Evolutionary conservation across 2,888 invertebrate species (phyloP), one percentile per base, ranked within the genome.

Genomic region (Unio pictorum): DNA sequence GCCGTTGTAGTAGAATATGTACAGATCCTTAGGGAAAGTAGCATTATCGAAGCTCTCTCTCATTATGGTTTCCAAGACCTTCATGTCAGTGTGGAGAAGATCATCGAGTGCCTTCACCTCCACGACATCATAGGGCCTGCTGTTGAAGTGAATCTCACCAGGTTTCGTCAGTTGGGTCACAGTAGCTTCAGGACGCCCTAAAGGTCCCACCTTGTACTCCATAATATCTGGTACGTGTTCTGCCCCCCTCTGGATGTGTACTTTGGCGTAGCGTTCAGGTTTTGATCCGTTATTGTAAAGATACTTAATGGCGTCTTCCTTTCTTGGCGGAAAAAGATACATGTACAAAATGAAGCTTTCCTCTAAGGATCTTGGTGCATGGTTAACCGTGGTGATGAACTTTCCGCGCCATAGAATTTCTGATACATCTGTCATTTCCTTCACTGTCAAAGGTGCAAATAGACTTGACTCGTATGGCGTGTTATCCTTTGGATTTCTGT

Each of bases 11-110:
- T 59, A 72, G 69, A 71, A 73, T 20, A 76, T 70, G 0, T 67
- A 66, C 26, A 76, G 67, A 45, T 73, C 73, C 3, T 61, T 60
- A 17, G 73, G 69, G 34, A 67, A 76, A 65, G 68, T 73, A 11
- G 76, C 78, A 3, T 75, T 76, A 26, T 79, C 78, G 55, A 79
- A 79, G 56, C 76, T 79, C 61, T 79, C 76, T 58, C 66, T 72
- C 20, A 74, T 69, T 11, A 79, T 54, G 8, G 69, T 64, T 20
- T 61, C 66, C 15, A 79, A 69, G 7, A 72, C 59, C 26, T 68
- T 17, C 57, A 79, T 72, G 20, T 74, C 78, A 8, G 61, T 66
- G 15, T 58, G 61, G 0, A 79, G 55, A 4, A 74, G 62, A 55
- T 69, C 65, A 18, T 73, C 69, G 17, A 76, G 69, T 6, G 70